These are phyloP conservation scores for Sphecodes monilicornis DNA, from an alignment of 2,888 invertebrate genomes.

Conservation along the genomic window DNA sequence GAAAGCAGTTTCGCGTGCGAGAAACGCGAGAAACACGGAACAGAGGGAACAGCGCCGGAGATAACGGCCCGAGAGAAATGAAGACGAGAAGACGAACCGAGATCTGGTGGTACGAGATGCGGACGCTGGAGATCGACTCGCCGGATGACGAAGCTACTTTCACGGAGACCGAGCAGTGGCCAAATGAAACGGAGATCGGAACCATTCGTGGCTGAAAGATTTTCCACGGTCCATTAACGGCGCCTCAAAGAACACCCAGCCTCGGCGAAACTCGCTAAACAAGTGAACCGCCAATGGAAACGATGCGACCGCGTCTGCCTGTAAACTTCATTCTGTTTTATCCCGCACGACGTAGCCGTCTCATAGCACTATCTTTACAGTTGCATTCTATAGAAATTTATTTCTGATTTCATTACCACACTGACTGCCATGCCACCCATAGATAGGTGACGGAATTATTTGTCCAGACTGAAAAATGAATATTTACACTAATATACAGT, in stretches of 20 bases:
- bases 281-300: conserved; percentile 15
- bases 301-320: not conserved
- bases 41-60: not conserved
- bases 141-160: conserved; percentile 57
- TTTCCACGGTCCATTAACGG: conserved; percentile 26
- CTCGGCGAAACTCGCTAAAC: conserved; percentile 6
- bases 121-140: conserved; percentile 29
- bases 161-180: conserved; percentile 40
- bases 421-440: no score
- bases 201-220: conserved; percentile 30
- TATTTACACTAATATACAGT: no score
- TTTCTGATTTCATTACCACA: not conserved
- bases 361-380: not conserved
- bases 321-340: not conserved
- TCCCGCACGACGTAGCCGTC: not conserved
- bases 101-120: conserved; percentile 4
- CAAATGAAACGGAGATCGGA: conserved; percentile 43
- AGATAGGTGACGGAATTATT: no score
- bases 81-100: conserved; percentile 32
- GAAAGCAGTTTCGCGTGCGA: conserved; percentile 14
- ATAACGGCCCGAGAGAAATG: conserved; percentile 14
- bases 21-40: not conserved
- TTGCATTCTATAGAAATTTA: not conserved
- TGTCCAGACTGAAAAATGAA: no score
- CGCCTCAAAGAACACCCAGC: conserved; percentile 26